Percentiles rank a stretch among this genome's conserved stretches.
Conservation (phyloP, 2,797 vertebrate genomes). For the Clamator glandarius region DNA sequence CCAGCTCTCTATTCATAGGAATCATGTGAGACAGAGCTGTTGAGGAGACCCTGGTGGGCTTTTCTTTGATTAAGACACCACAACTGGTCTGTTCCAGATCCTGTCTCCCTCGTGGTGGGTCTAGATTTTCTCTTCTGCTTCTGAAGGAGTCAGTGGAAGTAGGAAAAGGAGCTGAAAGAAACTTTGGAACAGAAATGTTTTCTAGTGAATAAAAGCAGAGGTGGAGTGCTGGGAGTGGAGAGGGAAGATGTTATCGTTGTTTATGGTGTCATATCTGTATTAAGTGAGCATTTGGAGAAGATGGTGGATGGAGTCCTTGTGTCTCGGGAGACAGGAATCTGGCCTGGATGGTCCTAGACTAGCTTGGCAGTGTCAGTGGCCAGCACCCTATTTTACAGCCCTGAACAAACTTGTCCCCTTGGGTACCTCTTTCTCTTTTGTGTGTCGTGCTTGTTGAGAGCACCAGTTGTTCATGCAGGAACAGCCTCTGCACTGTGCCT, state of each 20-base stretch:
- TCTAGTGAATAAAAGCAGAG: background rate
- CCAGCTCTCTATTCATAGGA: background rate
- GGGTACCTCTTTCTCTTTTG: background rate
- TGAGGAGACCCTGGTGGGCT: background rate
- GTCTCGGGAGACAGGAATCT: background rate
- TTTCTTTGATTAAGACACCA: background rate
- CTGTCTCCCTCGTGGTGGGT: background rate
- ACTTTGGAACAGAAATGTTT: background rate
- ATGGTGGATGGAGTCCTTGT: rapidly evolving
- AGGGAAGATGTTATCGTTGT: background rate
- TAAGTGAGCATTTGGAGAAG: background rate
- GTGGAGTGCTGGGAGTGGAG: background rate
- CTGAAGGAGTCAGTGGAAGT: background rate
- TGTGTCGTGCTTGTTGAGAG: background rate
- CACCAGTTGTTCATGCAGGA: background rate
- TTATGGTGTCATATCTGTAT: background rate
- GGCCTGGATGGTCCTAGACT: rapidly evolving
- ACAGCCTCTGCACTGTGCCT: rapidly evolving
- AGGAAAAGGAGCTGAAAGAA: background rate
- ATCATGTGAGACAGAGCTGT: background rate
- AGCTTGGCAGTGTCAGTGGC: background rate
- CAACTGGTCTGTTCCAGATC: background rate
- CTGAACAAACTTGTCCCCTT: background rate
- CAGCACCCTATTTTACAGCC: no score
- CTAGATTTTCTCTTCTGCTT: background rate